Evolutionary conservation across 2,888 invertebrate species (phyloP).

Genomic region (Metopia argyrocephala): DNA sequence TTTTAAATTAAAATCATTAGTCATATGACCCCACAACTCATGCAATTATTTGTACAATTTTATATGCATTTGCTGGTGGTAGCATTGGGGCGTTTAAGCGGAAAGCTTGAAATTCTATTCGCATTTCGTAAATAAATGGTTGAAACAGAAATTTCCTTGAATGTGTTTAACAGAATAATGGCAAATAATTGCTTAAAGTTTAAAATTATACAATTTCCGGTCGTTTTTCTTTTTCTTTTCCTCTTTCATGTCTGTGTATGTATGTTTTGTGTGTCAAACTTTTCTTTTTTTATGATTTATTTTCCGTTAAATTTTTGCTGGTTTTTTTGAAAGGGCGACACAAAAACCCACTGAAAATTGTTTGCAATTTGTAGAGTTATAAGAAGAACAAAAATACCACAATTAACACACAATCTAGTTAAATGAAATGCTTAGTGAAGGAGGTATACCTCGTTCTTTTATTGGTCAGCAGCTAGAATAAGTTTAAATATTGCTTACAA

Average conservation of each 20-base stretch:
- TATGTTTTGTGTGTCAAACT: not conserved
- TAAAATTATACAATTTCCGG: slow-evolving; percentile 46
- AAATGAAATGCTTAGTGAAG: slow-evolving; percentile 18
- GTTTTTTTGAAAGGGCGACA: not conserved
- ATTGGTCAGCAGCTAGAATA: not conserved
- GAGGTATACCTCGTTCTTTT: not conserved
- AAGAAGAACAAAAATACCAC: slow-evolving; percentile 35
- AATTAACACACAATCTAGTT: slow-evolving; percentile 40
- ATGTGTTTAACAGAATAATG: not conserved
- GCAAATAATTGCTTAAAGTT: slow-evolving; percentile 42
- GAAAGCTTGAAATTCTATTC: slow-evolving; percentile 5
- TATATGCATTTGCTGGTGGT: not conserved
- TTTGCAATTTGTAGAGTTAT: slow-evolving; percentile 24
- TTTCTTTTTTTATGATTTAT: not conserved
- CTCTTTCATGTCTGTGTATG: not conserved
- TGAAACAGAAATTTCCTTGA: not conserved
- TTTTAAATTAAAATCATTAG: not conserved
- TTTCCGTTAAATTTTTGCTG: not conserved
- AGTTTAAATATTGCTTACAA: no score
- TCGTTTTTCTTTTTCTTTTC: slow-evolving; percentile 15
- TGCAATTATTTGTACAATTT: not conserved
- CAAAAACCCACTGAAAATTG: slow-evolving; percentile 23
- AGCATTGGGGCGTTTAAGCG: slow-evolving; percentile 3
- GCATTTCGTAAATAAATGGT: not conserved
- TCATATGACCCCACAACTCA: not conserved